These are phyloP conservation scores for Grammomys surdaster DNA, from an alignment of 2,113 vertebrate species.

Conservation along the genomic window DNA sequence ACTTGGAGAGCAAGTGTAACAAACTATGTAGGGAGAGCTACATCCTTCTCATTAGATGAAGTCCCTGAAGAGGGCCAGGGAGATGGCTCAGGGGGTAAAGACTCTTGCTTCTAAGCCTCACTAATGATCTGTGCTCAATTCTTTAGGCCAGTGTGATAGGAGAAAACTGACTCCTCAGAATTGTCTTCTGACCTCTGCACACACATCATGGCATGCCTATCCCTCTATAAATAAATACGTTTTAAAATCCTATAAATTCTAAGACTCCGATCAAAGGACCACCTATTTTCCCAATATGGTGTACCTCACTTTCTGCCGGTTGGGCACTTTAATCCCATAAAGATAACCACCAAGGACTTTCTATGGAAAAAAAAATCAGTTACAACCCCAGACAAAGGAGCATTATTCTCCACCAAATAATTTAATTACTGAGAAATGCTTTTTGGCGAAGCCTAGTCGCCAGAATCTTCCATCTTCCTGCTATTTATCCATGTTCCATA, in stretches of 20 bases:
- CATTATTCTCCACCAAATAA: slow-evolving; percentile 59
- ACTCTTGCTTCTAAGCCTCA: background rate
- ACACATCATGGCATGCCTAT: background rate
- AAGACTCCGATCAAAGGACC: background rate
- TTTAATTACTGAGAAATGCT: slow-evolving; percentile 74
- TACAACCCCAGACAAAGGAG: slow-evolving; percentile 24
- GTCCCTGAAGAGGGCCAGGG: background rate
- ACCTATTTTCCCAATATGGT: background rate
- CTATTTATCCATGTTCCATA: slow-evolving; percentile 54
- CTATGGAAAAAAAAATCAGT: background rate
- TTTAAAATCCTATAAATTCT: background rate
- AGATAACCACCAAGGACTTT: slow-evolving; percentile 28
- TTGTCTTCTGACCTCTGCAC: background rate
- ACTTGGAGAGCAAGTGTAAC: background rate
- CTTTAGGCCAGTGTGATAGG: background rate
- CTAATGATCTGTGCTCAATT: background rate
- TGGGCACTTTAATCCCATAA: background rate
- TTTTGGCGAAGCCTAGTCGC: slow-evolving; percentile 39
- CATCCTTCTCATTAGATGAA: background rate
- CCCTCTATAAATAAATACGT: background rate
- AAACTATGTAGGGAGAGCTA: background rate
- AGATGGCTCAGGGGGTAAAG: background rate
- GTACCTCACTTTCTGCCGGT: background rate
- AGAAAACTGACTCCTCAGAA: background rate
- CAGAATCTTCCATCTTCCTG: slow-evolving; percentile 65